Conservation (phyloP, 2,888 invertebrate species). For the Oegoconia quadripuncta region DNA sequence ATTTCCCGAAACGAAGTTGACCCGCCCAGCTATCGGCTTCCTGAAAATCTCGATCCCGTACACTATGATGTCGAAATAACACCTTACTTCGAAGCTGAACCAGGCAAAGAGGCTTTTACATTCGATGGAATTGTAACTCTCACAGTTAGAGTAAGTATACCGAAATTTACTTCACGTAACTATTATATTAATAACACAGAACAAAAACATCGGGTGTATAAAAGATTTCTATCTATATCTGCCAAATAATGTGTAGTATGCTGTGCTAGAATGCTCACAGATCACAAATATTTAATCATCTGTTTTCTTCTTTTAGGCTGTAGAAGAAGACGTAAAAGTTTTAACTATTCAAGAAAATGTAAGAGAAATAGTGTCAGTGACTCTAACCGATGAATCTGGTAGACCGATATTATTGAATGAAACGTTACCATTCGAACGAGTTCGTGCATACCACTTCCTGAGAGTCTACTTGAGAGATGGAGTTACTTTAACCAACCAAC, state of each 20-base stretch:
- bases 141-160: conserved; percentile 42
- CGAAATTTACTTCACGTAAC: background rate
- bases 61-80: conserved; percentile 74
- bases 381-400: conserved; percentile 30
- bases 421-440: conserved; percentile 37
- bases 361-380: conserved; percentile 37
- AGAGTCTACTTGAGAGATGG: conserved; percentile 50
- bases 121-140: conserved; percentile 71
- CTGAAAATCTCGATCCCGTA: conserved; percentile 69
- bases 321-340: conserved; percentile 30
- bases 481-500: conserved; percentile 33
- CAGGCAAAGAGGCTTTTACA: conserved; percentile 47
- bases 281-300: too few relatives aligned
- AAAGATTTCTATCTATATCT: conserved; percentile 4
- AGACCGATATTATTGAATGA: conserved; percentile 29
- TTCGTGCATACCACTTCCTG: conserved; percentile 49
- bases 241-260: too few relatives aligned
- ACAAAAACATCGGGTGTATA: background rate
- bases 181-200: too few relatives aligned
- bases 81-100: conserved; percentile 67
- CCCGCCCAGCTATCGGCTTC: conserved; percentile 44
- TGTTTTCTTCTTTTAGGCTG: conserved; percentile 57
- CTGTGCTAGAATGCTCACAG: too few relatives aligned
- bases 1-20: conserved; percentile 26
- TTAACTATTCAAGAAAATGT: conserved; percentile 64